Conservation (phyloP, 1,140 invertebrate genomes). For the Hirudo medicinalis region DNA sequence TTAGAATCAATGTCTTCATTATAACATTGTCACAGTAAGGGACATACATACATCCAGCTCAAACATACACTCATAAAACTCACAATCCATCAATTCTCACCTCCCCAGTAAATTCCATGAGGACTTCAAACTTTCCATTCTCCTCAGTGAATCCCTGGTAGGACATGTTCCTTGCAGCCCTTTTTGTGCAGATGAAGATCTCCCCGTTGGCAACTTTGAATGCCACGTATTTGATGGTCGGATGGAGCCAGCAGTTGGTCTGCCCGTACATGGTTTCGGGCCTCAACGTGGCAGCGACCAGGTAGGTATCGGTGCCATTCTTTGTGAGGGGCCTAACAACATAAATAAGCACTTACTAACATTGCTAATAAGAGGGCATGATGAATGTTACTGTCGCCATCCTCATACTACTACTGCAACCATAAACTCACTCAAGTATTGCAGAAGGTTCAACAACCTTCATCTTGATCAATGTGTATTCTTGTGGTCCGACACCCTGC, state of each 20-base stretch:
- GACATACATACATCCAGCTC: not conserved
- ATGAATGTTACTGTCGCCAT: not conserved
- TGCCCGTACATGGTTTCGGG: constrained; percentile 99
- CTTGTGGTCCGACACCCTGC: constrained; percentile 82
- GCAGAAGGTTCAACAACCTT: constrained; percentile 59
- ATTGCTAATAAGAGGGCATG: not conserved
- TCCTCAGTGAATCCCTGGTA: constrained; percentile 70
- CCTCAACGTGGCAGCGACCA: constrained; percentile 90
- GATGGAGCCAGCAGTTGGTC: constrained; percentile 95
- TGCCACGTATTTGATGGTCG: constrained; percentile 83
- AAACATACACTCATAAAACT: not conserved
- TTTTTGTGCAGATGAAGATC: constrained; percentile 70
- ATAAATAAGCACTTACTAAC: not conserved
- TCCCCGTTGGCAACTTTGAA: constrained; percentile 55
- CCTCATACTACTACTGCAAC: not conserved
- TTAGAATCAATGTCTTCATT: too few species aligned
- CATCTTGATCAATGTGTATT: constrained; percentile 95
- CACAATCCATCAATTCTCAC: constrained; percentile 36
- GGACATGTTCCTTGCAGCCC: constrained; percentile 84
- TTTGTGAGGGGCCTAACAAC: not conserved
- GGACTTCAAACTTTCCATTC: constrained; percentile 62
- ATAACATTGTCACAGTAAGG: not conserved
- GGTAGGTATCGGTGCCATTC: constrained; percentile 48
- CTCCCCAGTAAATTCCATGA: constrained; percentile 58
- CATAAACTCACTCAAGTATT: constrained; percentile 45